Conservation (phyloP, 1,140 invertebrate genomes). For the Streblospio benedicti region DNA sequence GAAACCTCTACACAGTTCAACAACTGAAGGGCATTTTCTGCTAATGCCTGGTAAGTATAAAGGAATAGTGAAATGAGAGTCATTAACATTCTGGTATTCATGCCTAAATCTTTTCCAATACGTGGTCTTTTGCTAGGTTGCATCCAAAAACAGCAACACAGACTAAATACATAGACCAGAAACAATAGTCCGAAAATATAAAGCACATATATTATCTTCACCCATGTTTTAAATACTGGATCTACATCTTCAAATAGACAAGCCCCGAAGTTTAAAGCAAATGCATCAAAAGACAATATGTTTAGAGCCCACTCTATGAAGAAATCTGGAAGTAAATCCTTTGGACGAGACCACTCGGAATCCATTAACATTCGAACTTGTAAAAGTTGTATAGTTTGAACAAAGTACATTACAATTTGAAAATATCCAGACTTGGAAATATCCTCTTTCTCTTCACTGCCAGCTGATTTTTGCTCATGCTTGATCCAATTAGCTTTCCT, state of each 20-base stretch:
- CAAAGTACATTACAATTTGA: not conserved
- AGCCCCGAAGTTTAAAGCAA: not conserved
- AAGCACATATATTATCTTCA: not conserved
- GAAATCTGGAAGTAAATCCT: not conserved
- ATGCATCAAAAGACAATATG: no score
- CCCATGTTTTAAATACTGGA: not conserved
- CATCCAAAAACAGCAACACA: not conserved
- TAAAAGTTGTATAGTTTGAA: not conserved
- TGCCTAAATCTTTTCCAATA: no score
- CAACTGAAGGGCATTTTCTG: not conserved
- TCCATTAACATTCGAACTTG: not conserved
- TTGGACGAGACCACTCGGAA: not conserved
- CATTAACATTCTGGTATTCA: not conserved
- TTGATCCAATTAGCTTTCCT: no score
- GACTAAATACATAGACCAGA: not conserved
- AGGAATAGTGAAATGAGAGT: constrained; percentile 1
- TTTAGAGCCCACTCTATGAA: not conserved
- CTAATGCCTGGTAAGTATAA: constrained; percentile 1
- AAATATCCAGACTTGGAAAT: not conserved
- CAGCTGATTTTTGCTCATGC: not conserved
- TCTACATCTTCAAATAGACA: not conserved
- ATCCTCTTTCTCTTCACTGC: not conserved
- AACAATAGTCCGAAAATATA: not conserved
- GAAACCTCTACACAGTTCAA: not conserved
- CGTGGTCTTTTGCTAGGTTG: not conserved